phyloP scores from a whole-genome alignment of 2,888 invertebrate genomes.

The Nephrotoma flavescens region DNA sequence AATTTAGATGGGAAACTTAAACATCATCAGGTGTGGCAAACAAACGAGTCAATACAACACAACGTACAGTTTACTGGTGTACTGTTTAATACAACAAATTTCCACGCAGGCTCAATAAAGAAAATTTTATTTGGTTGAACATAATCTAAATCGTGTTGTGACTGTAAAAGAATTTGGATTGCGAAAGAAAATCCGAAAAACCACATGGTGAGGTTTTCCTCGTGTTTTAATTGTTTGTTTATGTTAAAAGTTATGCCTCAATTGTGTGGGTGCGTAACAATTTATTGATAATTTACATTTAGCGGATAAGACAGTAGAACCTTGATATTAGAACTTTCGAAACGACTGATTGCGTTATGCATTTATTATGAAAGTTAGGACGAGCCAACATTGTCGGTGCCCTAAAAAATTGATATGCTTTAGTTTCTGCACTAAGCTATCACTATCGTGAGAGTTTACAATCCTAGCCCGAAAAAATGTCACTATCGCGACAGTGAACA shows the following conservation, averaged over 20 bases:
- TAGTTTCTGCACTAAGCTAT: too few relatives aligned
- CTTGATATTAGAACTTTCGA: too few relatives aligned
- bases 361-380: too few relatives aligned
- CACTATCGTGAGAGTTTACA: too few relatives aligned
- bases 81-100: background rate
- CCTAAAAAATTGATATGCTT: too few relatives aligned
- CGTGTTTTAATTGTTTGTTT: background rate
- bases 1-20: background rate
- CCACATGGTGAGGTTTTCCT: background rate
- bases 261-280: background rate
- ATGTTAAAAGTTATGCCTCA: background rate
- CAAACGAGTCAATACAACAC: background rate
- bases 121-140: background rate
- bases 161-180: too few relatives aligned
- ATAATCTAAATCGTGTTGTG: background rate
- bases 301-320: too few relatives aligned
- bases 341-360: too few relatives aligned
- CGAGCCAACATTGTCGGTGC: too few relatives aligned
- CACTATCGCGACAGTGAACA: too few relatives aligned
- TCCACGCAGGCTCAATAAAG: background rate
- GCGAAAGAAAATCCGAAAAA: background rate
- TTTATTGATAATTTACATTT: too few relatives aligned
- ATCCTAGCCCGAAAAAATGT: too few relatives aligned
- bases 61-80: background rate
- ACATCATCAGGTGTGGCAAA: background rate